Base-by-base conservation (phyloP, 2,113 vertebrate species). In the Tachysurus fulvidraco region DNA sequence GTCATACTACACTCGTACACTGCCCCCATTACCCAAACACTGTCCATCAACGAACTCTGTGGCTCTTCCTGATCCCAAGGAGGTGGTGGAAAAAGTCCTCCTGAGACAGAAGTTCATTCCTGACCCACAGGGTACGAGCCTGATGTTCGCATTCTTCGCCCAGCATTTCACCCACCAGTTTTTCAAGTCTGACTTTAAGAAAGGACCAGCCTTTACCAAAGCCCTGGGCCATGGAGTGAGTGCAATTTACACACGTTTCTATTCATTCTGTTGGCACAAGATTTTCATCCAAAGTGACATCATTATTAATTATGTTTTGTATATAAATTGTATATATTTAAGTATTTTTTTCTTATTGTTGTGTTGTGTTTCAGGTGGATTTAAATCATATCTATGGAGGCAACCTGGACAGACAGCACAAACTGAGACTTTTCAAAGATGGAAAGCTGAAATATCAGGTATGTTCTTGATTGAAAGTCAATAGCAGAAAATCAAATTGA, bases 91-190 rank as follows among this genome's bases (percentile, higher is more conserved):
- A 89, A 98, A 96, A 89, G 96, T 99, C 59, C 92, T 99, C 36
- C 74, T 97, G 36, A 95, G 98, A 86, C 96, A 91, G 86, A 92
- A 96, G 86, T 99, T 99, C 62, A 97, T 98, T 83, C 97, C 98
- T 0, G 98, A 99, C 60, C 98, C 98, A 0, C 98, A 99, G 92
- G 96, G 96, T 85, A 95, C 97, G 52, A 99, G 97, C 16, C 91
- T 99, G 88, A 98, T 99, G 98, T 99, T 99, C 83, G 96, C 97
- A 0, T 99, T 99, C 94, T 99, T 99, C 54, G 98, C 98, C 3
- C 98, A 99, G 78, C 98, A 99, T 91, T 99, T 99, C 89, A 97
- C 96, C 0, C 98, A 99, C 85, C 98, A 99, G 86, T 99, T 97
- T 93, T 99, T 99, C 91, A 99, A 99, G 93, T 96, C 97, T 0